phyloP scores from a whole-genome alignment of 2,797 vertebrate genomes.

The Enteromius fasciolatus region DNA sequence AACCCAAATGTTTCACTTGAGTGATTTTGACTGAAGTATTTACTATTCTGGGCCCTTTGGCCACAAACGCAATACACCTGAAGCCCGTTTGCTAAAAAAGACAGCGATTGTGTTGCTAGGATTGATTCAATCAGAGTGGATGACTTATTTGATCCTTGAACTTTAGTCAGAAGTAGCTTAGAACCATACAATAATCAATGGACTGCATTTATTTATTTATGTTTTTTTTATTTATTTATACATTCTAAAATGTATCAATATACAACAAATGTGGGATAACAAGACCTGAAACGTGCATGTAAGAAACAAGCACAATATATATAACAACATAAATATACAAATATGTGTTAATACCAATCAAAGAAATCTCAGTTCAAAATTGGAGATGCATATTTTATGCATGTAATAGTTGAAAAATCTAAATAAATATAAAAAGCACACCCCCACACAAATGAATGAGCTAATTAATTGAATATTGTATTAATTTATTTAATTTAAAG shows the following conservation, averaged over 20 bases:
- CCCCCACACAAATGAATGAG: neutral
- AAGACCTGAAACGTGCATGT: neutral
- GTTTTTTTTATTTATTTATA: neutral
- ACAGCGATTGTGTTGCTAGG: neutral
- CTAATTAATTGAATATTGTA: no score
- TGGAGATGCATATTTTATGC: neutral
- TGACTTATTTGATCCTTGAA: neutral
- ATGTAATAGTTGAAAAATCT: neutral
- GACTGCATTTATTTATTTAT: neutral
- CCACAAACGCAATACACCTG: neutral
- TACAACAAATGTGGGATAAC: neutral
- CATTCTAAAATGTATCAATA: neutral
- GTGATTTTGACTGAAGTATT: slow-evolving; percentile 55
- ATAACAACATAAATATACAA: neutral
- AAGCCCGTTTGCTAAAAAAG: neutral
- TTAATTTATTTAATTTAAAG: no score
- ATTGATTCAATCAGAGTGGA: slow-evolving; percentile 6
- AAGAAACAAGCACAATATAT: neutral
- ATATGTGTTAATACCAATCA: neutral
- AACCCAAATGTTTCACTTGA: slow-evolving; percentile 34
- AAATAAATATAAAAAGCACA: neutral
- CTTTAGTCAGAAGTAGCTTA: neutral
- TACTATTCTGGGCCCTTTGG: slow-evolving; percentile 21
- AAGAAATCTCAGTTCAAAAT: neutral
- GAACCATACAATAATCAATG: neutral